Evolutionary conservation across 2,797 vertebrate genomes (phyloP), one percentile per base, ranked within the genome.

Genomic region (Gouania willdenowi): DNA sequence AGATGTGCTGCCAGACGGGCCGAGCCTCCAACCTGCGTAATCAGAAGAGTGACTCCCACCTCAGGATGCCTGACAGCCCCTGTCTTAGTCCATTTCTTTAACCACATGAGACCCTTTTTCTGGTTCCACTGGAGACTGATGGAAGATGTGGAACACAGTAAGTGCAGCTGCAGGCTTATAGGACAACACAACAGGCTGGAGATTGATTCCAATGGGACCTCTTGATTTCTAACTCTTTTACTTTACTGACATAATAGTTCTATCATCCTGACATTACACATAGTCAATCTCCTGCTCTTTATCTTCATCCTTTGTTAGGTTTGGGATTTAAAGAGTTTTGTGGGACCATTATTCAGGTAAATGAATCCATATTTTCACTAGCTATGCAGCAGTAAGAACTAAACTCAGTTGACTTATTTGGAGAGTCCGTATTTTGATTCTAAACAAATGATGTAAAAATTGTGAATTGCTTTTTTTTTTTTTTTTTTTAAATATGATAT

Each of bases 71-170:
- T 60, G 71, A 63, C 68, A 60, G 46, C 44, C 30, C 21, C 11
- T n/a, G 25, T 64, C 64, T 61, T 69, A 49, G 58, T 67, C 55
- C 36, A 79, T 72, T 75, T 74, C 68, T 80, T 62, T 71, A 71
- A 75, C 73, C 71, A 66, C 62, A 71, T 75, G 61, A 26, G 47
- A 66, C 24, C 53, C 32, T 24, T 74, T 74, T 75, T 67, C 63
- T 40, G n/a, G 66, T 68, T 63, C 46, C 38, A 44, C 50, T 46
- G 28, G 44, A 71, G 55, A 58, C 49, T 41, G 57, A 78, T 75
- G 41, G 63, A 50, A 48, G 50, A 36, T 55, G 36, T 45, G 42
- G 4, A 6, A 77, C 57, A 56, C 14, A 41, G 35, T 22, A 51
- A 24, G 42, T 47, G 23, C 23, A 48, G 44, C 29, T 58, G 42